Evolutionary conservation across 2,797 vertebrate species (phyloP).

Genomic region (Sebastes kiyomatsui): DNA sequence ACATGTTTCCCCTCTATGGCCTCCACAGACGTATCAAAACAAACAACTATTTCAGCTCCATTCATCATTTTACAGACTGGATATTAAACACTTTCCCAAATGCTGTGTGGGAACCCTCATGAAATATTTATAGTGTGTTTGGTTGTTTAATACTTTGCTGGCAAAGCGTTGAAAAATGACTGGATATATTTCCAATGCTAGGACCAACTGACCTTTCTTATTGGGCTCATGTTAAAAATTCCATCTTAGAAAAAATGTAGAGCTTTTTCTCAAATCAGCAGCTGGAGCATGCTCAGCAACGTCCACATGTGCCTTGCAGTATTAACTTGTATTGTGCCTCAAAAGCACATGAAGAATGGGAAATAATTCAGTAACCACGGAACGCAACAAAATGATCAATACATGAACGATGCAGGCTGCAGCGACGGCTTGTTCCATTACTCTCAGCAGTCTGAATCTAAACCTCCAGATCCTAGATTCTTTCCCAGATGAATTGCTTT

Average conservation of each 20-base stretch:
- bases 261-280: conserved; percentile 16
- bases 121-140: conserved; percentile 68
- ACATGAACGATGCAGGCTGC: neutral
- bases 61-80: conserved; percentile 48
- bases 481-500: conserved; percentile 3
- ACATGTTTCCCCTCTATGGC: neutral
- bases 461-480: neutral
- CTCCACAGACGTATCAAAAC: conserved; percentile 42
- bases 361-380: neutral
- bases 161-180: conserved; percentile 30
- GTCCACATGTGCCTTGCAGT: neutral
- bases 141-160: conserved; percentile 61
- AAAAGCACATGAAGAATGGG: neutral
- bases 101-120: conserved; percentile 47
- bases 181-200: conserved; percentile 29
- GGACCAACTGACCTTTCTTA: conserved; percentile 26
- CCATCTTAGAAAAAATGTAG: neutral
- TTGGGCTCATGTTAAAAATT: conserved; percentile 46
- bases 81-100: conserved; percentile 71
- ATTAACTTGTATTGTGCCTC: neutral
- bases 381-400: neutral
- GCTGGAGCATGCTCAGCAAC: neutral
- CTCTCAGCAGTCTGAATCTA: neutral
- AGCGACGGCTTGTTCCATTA: neutral
- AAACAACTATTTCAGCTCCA: conserved; percentile 51